Evolutionary conservation across 1,140 invertebrate species (phyloP).

Genomic region (Scylla paramamosain): DNA sequence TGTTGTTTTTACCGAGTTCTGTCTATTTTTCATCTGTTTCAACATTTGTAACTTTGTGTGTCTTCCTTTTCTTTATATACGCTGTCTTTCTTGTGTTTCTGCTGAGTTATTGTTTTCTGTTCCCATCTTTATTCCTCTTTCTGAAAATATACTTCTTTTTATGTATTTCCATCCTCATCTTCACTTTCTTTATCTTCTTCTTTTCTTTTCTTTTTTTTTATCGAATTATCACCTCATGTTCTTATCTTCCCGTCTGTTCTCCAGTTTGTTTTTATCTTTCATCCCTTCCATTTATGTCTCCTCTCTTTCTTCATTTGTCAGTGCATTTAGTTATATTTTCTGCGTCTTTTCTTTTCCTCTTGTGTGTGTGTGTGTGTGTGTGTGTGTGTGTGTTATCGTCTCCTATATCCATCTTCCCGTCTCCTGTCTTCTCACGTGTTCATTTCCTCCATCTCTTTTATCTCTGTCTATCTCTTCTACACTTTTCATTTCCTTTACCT

Average conservation of each 20-base stretch:
- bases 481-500: too few species aligned
- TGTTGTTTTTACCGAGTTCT: too few species aligned
- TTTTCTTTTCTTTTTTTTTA: not conserved
- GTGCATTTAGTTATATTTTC: not conserved
- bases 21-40: too few species aligned
- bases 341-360: not conserved
- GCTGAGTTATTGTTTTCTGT: too few species aligned
- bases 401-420: not conserved
- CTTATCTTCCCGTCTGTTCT: not conserved
- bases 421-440: not conserved
- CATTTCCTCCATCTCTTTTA: too few species aligned
- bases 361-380: constrained; percentile 33
- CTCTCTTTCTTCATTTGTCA: not conserved
- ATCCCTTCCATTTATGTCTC: not conserved
- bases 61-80: too few species aligned
- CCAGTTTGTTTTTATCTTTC: not conserved
- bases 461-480: too few species aligned
- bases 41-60: too few species aligned
- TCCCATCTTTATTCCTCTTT: too few species aligned
- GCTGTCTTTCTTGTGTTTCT: too few species aligned
- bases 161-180: not conserved
- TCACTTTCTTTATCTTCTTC: not conserved
- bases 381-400: constrained; percentile 5
- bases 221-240: not conserved
- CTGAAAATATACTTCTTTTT: too few species aligned